Evolutionary conservation across 2,888 invertebrate species (phyloP), one percentile per base, ranked within the genome.

Genomic region (Allolobophora icterica): DNA sequence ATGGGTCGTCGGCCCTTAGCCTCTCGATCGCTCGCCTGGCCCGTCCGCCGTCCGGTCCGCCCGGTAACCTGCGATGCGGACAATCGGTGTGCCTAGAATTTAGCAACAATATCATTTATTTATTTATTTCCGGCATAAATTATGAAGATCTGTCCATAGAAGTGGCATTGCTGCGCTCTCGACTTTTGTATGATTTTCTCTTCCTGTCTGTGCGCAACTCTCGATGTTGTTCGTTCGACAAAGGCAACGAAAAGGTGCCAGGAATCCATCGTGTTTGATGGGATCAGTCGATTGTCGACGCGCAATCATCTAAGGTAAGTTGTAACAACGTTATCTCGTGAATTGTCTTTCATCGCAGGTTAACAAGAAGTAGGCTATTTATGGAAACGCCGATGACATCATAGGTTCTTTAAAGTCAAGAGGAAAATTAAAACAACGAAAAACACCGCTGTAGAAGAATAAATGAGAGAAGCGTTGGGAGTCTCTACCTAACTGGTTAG

Each of bases 81-180:
- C 30, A 71, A 71, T 71, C n/a, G 30, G 30, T n/a, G 52, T n/a
- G 71, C 71, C 71, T 71, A 71, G 71, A 71, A 71, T 71, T 71
- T n/a, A 71, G 71, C 71, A 71, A n/a, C 71, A 71, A 71, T 71
- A n/a, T 71, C 71, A n/a, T 71, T 71, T 71, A n/a, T 30, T 71
- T 71, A 71, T 71, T 71, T 71, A 71, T 71, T 71, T 71, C 71
- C 71, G 71, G 71, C 4, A 71, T 71, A 71, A 71, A 71, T 71
- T 71, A 71, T 71, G 71, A 71, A 71, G 13, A 71, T 30, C 71
- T 71, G 71, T 30, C n/a, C 71, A 71, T n/a, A 71, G 4, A 71
- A n/a, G n/a, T n/a, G 71, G 71, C n/a, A 13, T 8, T 71, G 71
- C 30, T 8, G 71, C 58, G 58, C 58, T 0, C 58, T 30, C 30